phyloP scores from a whole-genome alignment of 1,140 invertebrate genomes.

The Tetraneura akinire region DNA sequence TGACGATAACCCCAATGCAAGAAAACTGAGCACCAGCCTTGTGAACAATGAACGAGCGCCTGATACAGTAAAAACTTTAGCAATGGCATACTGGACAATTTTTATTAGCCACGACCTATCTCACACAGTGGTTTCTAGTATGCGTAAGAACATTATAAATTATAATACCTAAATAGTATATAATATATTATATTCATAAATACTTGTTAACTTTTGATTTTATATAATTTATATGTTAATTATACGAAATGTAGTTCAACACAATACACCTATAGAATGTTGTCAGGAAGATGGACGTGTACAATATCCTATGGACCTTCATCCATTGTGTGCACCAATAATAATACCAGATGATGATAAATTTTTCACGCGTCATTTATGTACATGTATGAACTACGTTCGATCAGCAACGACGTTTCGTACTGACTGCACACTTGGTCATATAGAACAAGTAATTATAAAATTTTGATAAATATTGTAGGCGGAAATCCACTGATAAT shows the following conservation, averaged over 20 bases:
- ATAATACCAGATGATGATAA: slow-evolving; percentile 69
- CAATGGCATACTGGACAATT: slow-evolving; percentile 78
- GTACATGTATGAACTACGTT: slow-evolving; percentile 80
- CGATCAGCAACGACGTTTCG: slow-evolving; percentile 74
- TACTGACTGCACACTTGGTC: slow-evolving; percentile 77
- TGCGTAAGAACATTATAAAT: too few relatives aligned
- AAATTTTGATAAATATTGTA: too few relatives aligned
- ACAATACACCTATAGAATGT: slow-evolving; percentile 68
- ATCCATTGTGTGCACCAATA: slow-evolving; percentile 82
- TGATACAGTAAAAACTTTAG: slow-evolving; percentile 64
- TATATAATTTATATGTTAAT: too few relatives aligned
- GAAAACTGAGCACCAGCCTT: slow-evolving; percentile 59
- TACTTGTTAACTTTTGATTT: too few relatives aligned
- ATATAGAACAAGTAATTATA: slow-evolving; percentile 77
- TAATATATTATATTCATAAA: too few relatives aligned
- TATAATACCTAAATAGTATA: too few relatives aligned
- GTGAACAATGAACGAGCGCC: slow-evolving; percentile 55
- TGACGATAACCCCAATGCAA: slow-evolving; percentile 58
- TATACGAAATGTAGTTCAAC: slow-evolving; percentile 61
- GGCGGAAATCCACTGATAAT: too few relatives aligned
- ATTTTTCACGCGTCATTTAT: slow-evolving; percentile 64
- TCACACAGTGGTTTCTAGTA: slow-evolving; percentile 75
- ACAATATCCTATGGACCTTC: slow-evolving; percentile 72
- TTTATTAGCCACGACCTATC: slow-evolving; percentile 81
- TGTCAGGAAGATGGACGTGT: slow-evolving; percentile 66